A percentile compares a stretch with the other conserved stretches of the same genome.
Conservation (phyloP, 2,888 invertebrate species). For the Philereme vetulata region DNA sequence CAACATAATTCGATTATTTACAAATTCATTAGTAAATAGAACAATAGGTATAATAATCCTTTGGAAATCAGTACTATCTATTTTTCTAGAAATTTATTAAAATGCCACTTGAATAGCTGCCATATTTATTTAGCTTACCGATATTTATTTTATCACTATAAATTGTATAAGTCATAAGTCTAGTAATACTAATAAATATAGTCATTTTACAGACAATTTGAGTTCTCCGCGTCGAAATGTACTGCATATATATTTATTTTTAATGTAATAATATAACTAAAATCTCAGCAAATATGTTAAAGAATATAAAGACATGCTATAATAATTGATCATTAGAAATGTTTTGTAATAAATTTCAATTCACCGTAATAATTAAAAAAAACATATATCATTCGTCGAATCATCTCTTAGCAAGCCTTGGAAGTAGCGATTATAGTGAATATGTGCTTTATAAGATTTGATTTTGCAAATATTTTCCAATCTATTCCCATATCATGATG, state of each 20-base stretch:
- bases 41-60: conserved; percentile 9
- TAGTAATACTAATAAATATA: not conserved
- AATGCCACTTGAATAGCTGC: conserved; percentile 37
- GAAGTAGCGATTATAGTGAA: conserved; percentile 44
- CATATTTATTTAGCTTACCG: conserved; percentile 36
- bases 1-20: conserved; percentile 47
- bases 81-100: conserved; percentile 37
- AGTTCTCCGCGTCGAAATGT: not conserved
- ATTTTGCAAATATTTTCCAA: conserved; percentile 69
- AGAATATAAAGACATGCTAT: not conserved
- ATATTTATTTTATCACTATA: conserved; percentile 22
- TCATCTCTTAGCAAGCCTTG: conserved; percentile 35
- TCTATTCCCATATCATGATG: conserved; percentile 79
- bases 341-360: not conserved
- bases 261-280: not conserved
- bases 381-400: conserved; percentile 5
- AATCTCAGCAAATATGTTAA: not conserved
- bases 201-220: conserved; percentile 1
- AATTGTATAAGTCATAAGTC: not conserved
- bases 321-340: conserved; percentile 30
- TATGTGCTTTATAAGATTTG: conserved; percentile 69
- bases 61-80: conserved; percentile 30
- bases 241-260: not conserved
- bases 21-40: conserved; percentile 28
- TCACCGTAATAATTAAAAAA: not conserved